These are phyloP conservation scores for Mesorhabditis spiculigera DNA, from an alignment of 2,888 invertebrate genomes.

Conservation along the genomic window DNA sequence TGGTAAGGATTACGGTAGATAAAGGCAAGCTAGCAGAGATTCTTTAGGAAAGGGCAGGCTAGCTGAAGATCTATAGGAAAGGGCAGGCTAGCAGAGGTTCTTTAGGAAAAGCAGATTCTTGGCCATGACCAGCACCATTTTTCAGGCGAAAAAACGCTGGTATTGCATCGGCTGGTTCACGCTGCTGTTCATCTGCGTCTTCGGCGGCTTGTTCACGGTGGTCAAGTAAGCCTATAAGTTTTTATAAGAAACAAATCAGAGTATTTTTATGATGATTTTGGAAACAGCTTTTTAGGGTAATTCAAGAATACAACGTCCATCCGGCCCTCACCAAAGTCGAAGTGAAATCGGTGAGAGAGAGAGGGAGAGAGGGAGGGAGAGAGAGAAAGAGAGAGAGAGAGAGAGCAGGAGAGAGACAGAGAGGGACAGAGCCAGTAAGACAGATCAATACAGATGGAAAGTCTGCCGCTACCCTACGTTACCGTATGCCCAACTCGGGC, in stretches of 20 bases:
- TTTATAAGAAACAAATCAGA: background rate
- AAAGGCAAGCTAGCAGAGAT: background rate
- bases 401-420: too few species aligned
- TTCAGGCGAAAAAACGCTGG: background rate
- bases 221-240: background rate
- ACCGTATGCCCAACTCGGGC: background rate
- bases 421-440: too few species aligned
- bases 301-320: background rate
- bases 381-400: too few species aligned
- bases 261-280: background rate
- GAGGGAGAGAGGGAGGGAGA: too few species aligned
- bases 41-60: background rate
- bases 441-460: background rate
- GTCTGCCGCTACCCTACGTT: background rate
- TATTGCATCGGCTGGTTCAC: constrained; percentile 3
- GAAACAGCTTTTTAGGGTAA: background rate
- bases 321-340: background rate
- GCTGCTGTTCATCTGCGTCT: background rate
- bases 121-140: background rate
- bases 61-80: background rate
- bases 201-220: constrained; percentile 1
- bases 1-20: background rate
- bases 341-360: background rate
- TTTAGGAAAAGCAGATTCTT: background rate
- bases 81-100: background rate